Evolutionary conservation across 2,797 vertebrate genomes (phyloP).

Genomic region (Microchirus variegatus): DNA sequence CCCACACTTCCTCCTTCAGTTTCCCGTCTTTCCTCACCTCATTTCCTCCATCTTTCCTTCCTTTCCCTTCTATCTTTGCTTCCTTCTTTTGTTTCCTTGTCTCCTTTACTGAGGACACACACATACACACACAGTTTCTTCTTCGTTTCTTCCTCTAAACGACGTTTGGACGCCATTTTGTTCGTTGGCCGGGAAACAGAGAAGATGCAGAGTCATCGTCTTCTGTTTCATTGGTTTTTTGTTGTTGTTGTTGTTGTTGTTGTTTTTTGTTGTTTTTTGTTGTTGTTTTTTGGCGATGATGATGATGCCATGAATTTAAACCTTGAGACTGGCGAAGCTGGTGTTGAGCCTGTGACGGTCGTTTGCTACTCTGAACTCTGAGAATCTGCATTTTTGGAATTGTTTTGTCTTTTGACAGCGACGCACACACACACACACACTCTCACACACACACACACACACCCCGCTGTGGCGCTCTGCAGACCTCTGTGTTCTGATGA

Average conservation of each 20-base stretch:
- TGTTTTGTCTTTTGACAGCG: conserved; percentile 27
- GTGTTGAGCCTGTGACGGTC: conserved; percentile 27
- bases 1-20: no score
- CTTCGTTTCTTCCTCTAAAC: conserved; percentile 30
- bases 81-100: no score
- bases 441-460: conserved; percentile 13
- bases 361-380: conserved; percentile 11
- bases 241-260: conserved; percentile 22
- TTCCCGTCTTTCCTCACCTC: no score
- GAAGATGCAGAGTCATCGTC: conserved; percentile 48
- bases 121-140: no score
- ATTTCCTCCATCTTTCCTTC: no score
- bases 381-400: conserved; percentile 29
- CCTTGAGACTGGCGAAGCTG: conserved; percentile 13
- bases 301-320: conserved; percentile 24
- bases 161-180: conserved; percentile 65
- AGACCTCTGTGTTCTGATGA: conserved; percentile 77
- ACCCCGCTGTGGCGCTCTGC: conserved; percentile 78
- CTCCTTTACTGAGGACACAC: no score
- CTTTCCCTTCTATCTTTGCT: no score
- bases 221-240: conserved; percentile 60
- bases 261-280: conserved; percentile 31
- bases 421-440: conserved; percentile 33
- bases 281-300: conserved; percentile 42
- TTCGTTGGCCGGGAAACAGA: conserved; percentile 63